Evolutionary conservation across 2,113 vertebrate genomes (phyloP).

Genomic region (Agelaius phoeniceus): DNA sequence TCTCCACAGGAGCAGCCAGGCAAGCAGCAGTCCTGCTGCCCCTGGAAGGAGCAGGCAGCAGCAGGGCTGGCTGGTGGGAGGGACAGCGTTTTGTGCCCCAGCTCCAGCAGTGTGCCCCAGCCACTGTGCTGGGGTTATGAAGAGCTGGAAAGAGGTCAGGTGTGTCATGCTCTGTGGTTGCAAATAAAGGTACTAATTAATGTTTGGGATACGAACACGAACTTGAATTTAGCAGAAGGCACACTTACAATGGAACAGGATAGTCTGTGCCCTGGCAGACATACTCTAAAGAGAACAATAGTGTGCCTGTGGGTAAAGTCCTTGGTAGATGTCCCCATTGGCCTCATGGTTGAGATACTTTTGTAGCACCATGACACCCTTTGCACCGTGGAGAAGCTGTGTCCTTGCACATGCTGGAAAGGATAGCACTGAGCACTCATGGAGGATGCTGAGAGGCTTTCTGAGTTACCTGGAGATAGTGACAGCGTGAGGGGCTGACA

Average conservation of each 20-base stretch:
- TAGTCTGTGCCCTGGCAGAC: background rate
- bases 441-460: background rate
- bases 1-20: rapidly evolving
- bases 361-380: background rate
- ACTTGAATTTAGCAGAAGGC: background rate
- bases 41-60: rapidly evolving
- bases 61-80: background rate
- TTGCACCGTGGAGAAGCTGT: background rate
- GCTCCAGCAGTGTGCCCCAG: background rate
- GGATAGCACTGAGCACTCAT: background rate
- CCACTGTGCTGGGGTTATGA: rapidly evolving
- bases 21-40: background rate
- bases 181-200: background rate
- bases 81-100: background rate
- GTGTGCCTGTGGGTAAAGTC: background rate
- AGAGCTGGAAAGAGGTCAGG: background rate
- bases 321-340: background rate
- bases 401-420: background rate
- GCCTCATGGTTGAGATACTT: background rate
- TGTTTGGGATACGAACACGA: background rate
- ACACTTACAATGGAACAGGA: rapidly evolving
- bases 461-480: background rate
- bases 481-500: background rate
- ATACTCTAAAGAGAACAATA: background rate
- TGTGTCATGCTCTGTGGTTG: background rate